Evolutionary conservation across 2,113 vertebrate genomes (phyloP).

Genomic region (Aldabrachelys gigantea): DNA sequence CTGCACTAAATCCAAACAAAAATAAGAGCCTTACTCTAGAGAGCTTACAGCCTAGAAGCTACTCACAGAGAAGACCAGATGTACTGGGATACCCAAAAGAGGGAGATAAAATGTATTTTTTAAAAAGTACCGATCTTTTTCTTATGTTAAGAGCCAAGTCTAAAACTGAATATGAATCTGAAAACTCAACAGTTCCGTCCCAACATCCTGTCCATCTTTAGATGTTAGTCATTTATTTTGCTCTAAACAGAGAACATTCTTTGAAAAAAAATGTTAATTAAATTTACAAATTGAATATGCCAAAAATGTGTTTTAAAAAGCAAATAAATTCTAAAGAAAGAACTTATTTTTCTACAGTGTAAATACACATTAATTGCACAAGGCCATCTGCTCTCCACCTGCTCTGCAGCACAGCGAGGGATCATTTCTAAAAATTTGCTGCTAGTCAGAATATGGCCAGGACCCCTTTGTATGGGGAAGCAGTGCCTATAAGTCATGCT

Average conservation of each 20-base stretch:
- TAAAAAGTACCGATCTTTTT: not conserved
- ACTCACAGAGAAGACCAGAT: not conserved
- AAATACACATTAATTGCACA: not conserved
- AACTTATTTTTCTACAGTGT: slow-evolving; percentile 55
- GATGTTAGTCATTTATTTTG: not conserved
- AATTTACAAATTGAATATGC: slow-evolving; percentile 26
- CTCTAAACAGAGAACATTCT: slow-evolving; percentile 28
- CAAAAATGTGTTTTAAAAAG: not conserved
- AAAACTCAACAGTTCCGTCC: not conserved
- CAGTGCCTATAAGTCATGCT: not conserved
- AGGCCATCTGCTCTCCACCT: not conserved
- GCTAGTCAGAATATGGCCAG: not conserved
- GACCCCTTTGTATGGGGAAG: not conserved
- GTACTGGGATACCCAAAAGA: not conserved
- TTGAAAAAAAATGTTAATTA: slow-evolving; percentile 32
- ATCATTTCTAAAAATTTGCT: not conserved
- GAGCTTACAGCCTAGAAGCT: not conserved
- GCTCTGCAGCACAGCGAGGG: not conserved
- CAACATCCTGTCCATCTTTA: not conserved
- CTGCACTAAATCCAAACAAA: not conserved
- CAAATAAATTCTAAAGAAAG: not conserved
- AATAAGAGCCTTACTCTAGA: not conserved
- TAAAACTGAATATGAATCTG: slow-evolving; percentile 32
- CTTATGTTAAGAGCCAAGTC: not conserved
- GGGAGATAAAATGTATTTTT: fast-evolving